These are phyloP conservation scores for Andinoacara biseriatus DNA, from an alignment of 2,113 vertebrate genomes.

Conservation along the genomic window DNA sequence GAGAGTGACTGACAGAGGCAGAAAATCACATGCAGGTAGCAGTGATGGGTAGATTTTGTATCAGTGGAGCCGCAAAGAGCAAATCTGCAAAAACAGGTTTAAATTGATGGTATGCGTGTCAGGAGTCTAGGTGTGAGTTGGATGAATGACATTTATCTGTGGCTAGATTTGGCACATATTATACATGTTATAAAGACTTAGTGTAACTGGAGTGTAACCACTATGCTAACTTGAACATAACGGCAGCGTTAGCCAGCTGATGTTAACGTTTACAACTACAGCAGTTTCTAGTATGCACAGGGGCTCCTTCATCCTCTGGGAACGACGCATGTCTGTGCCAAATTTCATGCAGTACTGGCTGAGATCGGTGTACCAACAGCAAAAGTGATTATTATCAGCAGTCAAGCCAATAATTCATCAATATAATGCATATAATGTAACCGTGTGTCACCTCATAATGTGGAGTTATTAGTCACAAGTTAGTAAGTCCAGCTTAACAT, in stretches of 20 bases:
- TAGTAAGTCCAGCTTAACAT: not conserved
- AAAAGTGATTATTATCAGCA: not conserved
- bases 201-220: not conserved
- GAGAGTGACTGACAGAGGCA: not conserved
- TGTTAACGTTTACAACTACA: no score
- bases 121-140: not conserved
- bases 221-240: not conserved
- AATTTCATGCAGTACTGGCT: not conserved
- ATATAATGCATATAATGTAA: not conserved
- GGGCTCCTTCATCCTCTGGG: not conserved
- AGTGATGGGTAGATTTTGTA: not conserved
- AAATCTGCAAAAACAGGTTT: not conserved
- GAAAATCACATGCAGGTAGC: not conserved
- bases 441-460: not conserved
- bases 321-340: not conserved
- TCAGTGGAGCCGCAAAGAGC: not conserved
- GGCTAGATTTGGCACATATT: not conserved
- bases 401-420: not conserved
- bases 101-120: not conserved
- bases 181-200: not conserved
- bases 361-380: not conserved
- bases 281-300: no score
- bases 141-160: not conserved
- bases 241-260: not conserved
- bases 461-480: not conserved